A percentile compares a stretch with the other conserved stretches of the same genome.
phyloP scores from a whole-genome alignment of 1,140 invertebrate species.

The Catajapyx aquilonaris region DNA sequence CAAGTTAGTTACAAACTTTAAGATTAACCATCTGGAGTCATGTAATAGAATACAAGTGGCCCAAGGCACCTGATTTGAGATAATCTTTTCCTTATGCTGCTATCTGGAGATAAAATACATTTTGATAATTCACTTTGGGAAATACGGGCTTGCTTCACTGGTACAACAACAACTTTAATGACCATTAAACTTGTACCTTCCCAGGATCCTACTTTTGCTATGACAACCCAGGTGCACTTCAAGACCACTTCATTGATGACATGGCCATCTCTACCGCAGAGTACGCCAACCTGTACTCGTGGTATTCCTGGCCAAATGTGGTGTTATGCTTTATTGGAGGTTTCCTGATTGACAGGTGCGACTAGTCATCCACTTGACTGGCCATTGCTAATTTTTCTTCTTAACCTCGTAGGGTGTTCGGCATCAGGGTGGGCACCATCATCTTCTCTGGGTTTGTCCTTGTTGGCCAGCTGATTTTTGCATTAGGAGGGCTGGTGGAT shows the following conservation, averaged over 20 bases:
- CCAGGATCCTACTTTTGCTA: slow-evolving; percentile 95
- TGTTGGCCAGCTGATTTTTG: slow-evolving; percentile 71
- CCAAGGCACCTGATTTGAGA: no score
- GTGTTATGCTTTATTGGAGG: slow-evolving; percentile 89
- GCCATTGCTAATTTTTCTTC: slow-evolving; percentile 4
- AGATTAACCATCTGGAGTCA: no score
- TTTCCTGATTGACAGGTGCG: slow-evolving; percentile 71
- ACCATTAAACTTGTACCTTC: no score
- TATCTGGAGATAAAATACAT: no score
- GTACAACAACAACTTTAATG: no score
- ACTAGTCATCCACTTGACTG: no score
- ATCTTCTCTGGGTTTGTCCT: slow-evolving; percentile 70
- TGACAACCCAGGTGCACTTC: slow-evolving; percentile 83
- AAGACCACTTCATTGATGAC: slow-evolving; percentile 67
- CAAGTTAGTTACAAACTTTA: no score
- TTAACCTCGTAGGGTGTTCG: slow-evolving; percentile 49
- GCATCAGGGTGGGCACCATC: slow-evolving; percentile 74
- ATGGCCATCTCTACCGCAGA: slow-evolving; percentile 55
- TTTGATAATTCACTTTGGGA: no score
- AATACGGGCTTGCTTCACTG: no score
- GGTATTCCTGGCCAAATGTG: slow-evolving; percentile 97
- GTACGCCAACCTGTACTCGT: slow-evolving; percentile 76
- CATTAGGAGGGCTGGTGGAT: slow-evolving; percentile 57
- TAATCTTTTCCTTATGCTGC: no score
- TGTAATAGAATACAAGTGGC: no score